Base-by-base conservation (phyloP, 53 echinoderm and acorn worm genomes). In the Holothuria scabra region DNA sequence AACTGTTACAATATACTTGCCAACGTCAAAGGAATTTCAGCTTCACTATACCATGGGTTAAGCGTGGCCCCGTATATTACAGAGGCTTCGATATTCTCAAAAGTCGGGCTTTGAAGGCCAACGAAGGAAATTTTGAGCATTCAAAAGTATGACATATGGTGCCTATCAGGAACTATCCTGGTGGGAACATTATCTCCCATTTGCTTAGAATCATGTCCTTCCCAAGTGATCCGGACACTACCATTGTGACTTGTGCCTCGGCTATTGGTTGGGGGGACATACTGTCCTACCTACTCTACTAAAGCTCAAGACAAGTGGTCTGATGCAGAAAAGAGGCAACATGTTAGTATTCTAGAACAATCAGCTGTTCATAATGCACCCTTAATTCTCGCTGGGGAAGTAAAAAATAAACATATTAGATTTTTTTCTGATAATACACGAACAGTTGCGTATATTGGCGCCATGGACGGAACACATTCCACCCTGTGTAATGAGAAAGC, bases 361-460 rank as follows among this genome's bases (percentile, higher is more conserved):
- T 29, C 6, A 57, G 79, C 79, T 79, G 56, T 79, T 79, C 58
- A 79, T 57, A 79, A 79, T 57, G 79, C 79, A 26, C 79, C 58
- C 34, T 79, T 34, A 79, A 21, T 57, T 26, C 59, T 79, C 23
- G 30, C 28, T 57, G 4, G 4, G 14, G 60, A 59, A 79, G 0
- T 58, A 20, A 79, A 59, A 23, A 56, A 24, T 44, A 44, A 44
- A 10, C 44, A 44, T 10, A 44, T 44, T 7, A 44, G 44, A 44
- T 7, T 44, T 44, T 6, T 56, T 58, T 55, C 79, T 79, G 79
- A 79, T 79, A 79, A 79, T 23, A 3, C 79, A n/a, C n/a, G n/a
- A n/a, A 59, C 79, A n/a, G 79, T 52, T 56, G 79, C 56, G 28
- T 79, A 56, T 29, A 58, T 79, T 14, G 56, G 79, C 8, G 79